Evolutionary conservation across 2,888 invertebrate genomes (phyloP), one percentile per base, ranked within the genome.

Genomic region (Sinodicranocentrus sp.): DNA sequence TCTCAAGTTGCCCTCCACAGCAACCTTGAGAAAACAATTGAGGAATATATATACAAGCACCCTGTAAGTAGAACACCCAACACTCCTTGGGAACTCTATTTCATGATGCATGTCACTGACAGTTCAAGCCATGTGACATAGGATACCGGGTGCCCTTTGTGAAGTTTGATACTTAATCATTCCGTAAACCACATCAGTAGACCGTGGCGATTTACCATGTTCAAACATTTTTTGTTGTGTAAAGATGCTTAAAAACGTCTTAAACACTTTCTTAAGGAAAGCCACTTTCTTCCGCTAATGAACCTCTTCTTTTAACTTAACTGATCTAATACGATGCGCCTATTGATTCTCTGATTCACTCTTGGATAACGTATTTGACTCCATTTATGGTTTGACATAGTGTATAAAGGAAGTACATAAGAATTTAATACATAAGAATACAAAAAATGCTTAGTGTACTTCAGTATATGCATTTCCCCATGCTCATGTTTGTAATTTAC

Each of bases 101-200:
- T 13, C 39, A 39, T 23, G 25, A 10, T 8, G 15, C 59, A 23
- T 3, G 21, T 59, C 21, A 23, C 21, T 23, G n/a, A n/a, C n/a
- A n/a, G n/a, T n/a, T n/a, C n/a, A n/a, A n/a, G n/a, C n/a, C 39
- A 65, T 28, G 39, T 19, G 17, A 52, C 19, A n/a, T 33, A 17
- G 39, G 72, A 57, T 65, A 72, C 21, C 77, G 83, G 84, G 75
- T 75, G 84, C 61, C 75, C 84, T 84, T 84, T 84, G 78, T 78
- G 84, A 84, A 84, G 71, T 68, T 63, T 28, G 84, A 84, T 84
- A 84, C 79, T 84, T 70, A 39, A 84, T 84, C 80, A 80, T 80
- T 80, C 70, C 80, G 84, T 84, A 84, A 84, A 84, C 75, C 84
- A 80, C 75, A 70, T 79, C 84, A 84, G 75, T 70, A 70, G 84